A percentile compares a stretch with the other conserved stretches of the same genome.
Conservation (phyloP, 1,140 invertebrate genomes). For the Triops cancriformis region DNA sequence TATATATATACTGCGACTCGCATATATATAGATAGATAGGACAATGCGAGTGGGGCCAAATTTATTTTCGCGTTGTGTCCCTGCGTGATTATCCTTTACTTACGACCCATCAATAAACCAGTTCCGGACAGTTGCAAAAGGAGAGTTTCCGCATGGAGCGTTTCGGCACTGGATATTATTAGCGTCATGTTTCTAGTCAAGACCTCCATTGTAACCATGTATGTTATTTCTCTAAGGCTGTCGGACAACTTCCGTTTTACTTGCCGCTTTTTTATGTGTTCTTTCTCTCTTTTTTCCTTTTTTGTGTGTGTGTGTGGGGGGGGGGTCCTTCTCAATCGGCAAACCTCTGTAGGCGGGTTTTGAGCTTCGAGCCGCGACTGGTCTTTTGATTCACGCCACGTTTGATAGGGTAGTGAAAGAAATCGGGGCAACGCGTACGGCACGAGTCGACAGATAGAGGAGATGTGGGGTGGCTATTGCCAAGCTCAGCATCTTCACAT, state of each 20-base stretch:
- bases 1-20: too few relatives aligned
- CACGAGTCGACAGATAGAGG: neutral
- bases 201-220: neutral
- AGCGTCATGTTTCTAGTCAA: neutral
- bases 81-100: neutral
- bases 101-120: neutral
- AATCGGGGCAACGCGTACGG: slow-evolving; percentile 5
- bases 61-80: neutral
- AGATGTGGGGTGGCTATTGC: neutral
- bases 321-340: neutral
- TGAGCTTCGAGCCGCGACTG: neutral
- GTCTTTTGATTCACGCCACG: neutral
- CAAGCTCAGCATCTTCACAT: slow-evolving; percentile 1
- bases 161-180: neutral
- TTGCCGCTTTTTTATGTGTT: neutral
- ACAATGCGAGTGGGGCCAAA: neutral
- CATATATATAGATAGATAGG: too few relatives aligned
- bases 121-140: neutral
- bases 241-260: neutral
- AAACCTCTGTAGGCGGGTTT: neutral
- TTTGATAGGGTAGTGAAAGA: neutral
- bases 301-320: too few relatives aligned
- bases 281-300: neutral
- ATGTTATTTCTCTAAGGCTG: neutral
- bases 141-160: neutral